A percentile compares a stretch with the other conserved stretches of the same genome.
Evolutionary conservation across 2,797 vertebrate species (phyloP).

Genomic region (Valencia hispanica): DNA sequence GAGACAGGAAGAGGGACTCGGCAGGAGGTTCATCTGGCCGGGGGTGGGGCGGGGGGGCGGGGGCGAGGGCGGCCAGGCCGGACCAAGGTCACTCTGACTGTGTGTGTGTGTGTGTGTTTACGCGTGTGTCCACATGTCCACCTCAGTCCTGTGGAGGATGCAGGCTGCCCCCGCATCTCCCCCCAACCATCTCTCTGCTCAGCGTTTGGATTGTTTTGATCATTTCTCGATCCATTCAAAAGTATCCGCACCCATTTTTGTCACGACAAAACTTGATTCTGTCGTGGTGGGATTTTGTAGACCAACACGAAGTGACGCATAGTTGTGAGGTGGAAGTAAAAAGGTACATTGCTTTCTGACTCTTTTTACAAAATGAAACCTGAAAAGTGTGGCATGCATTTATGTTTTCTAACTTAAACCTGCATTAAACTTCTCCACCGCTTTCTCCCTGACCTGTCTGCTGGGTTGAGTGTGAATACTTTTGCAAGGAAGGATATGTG

Average conservation of each 20-base stretch:
- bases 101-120: conserved; percentile 42
- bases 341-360: background rate
- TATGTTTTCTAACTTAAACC: background rate
- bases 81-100: conserved; percentile 86
- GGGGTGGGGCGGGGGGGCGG: conserved; percentile 60
- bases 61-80: conserved; percentile 72
- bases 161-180: conserved; percentile 19
- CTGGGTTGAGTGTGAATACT: too few species aligned
- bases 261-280: background rate
- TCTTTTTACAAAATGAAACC: too few species aligned
- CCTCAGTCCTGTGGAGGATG: conserved; percentile 47
- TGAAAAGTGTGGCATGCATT: background rate
- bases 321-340: background rate
- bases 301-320: background rate
- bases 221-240: background rate
- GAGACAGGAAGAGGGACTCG: conserved; percentile 66
- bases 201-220: background rate
- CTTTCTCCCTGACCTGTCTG: background rate
- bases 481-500: too few species aligned
- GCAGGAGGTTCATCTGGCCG: conserved; percentile 69
- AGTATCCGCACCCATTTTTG: background rate
- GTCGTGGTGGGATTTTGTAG: background rate
- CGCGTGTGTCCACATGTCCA: conserved; percentile 45
- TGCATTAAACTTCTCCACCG: background rate
- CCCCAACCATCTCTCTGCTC: conserved; percentile 12